Conservation (phyloP, 2,113 vertebrate species). For the Mesoclemmys tuberculata region DNA sequence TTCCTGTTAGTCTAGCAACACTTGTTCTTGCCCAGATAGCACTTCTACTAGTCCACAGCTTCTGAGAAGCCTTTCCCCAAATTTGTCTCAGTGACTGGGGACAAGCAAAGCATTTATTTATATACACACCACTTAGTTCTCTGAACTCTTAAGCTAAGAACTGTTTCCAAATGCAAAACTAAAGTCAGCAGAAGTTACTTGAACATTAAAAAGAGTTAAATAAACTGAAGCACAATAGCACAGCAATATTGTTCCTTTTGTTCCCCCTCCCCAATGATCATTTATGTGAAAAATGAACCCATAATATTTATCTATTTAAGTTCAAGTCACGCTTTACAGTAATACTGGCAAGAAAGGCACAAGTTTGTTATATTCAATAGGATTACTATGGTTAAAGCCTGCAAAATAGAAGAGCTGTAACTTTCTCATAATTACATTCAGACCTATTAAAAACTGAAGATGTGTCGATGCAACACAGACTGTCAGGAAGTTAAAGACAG, state of each 20-base stretch:
- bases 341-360: not conserved
- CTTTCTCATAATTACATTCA: not conserved
- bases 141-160: not conserved
- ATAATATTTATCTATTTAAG: not conserved
- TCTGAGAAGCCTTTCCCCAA: not conserved
- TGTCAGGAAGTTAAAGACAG: not conserved
- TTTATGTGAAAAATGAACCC: not conserved
- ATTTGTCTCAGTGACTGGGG: not conserved
- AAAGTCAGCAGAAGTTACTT: not conserved
- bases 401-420: not conserved
- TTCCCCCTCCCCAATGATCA: not conserved
- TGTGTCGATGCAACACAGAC: not conserved
- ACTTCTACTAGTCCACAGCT: not conserved
- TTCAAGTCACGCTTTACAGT: not conserved
- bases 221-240: not conserved
- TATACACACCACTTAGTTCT: not conserved
- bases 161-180: not conserved
- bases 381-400: not conserved
- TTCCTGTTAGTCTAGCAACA: not conserved
- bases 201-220: not conserved
- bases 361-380: not conserved
- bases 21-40: not conserved
- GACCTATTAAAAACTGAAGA: not conserved
- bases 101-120: rapidly evolving
- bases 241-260: not conserved